A percentile compares a stretch with the other conserved stretches of the same genome.
Evolutionary conservation across 2,797 vertebrate genomes (phyloP).

Genomic region (Prunella strophiata): DNA sequence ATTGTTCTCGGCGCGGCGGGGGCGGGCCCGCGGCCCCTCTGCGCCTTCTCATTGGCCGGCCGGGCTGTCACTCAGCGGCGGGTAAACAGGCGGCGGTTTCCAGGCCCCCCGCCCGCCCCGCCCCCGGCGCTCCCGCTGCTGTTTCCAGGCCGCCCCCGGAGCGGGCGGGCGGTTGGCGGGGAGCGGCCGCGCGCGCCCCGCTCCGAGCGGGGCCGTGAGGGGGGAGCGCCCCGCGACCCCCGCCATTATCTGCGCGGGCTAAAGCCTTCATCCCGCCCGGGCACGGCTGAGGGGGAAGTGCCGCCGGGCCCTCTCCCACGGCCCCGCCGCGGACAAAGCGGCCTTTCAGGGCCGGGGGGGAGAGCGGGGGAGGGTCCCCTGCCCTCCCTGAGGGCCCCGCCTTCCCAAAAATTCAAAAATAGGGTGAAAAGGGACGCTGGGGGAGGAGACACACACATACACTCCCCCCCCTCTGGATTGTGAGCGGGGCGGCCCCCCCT

Average conservation of each 20-base stretch:
- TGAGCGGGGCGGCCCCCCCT: neutral
- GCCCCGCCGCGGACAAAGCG: conserved; percentile 40
- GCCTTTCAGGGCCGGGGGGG: neutral
- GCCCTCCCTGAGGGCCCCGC: neutral
- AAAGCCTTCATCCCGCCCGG: neutral
- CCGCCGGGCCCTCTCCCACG: conserved; percentile 37
- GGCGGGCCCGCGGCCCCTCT: neutral
- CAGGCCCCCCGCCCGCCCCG: neutral
- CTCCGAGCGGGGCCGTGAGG: neutral
- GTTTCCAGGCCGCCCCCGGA: neutral
- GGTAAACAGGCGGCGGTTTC: neutral
- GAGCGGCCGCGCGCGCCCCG: neutral
- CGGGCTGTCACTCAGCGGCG: neutral
- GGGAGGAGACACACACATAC: neutral
- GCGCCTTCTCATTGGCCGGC: neutral
- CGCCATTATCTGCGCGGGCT: neutral
- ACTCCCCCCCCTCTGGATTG: neutral
- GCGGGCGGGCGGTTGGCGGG: neutral
- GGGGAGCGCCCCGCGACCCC: neutral
- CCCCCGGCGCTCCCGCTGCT: neutral
- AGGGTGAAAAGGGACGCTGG: neutral
- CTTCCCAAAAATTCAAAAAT: neutral
- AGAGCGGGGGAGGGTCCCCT: neutral
- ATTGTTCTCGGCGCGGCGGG: neutral
- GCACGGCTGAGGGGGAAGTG: neutral